Percentiles rank a stretch among this genome's conserved stretches.
phyloP scores from a whole-genome alignment of 2,888 invertebrate genomes.

The Tetheella fluctuosa region DNA sequence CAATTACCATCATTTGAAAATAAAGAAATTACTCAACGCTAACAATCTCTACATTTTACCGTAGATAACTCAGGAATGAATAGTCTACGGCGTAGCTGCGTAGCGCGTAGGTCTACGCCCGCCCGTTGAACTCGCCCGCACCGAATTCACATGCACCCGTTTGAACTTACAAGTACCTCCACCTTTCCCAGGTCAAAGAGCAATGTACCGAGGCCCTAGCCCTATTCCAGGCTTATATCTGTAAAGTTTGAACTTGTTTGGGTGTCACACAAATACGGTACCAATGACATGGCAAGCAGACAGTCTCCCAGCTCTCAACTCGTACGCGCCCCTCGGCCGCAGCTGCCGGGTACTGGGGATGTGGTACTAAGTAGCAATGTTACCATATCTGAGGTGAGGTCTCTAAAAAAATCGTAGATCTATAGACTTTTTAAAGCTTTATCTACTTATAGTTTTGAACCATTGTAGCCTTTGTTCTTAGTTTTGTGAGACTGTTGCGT shows the following conservation, averaged over 20 bases:
- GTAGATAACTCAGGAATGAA: slow-evolving; percentile 45
- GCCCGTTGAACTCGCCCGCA: slow-evolving; percentile 70
- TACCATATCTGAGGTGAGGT: too few species aligned
- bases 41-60: slow-evolving; percentile 4
- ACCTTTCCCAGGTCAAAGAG: slow-evolving; percentile 61
- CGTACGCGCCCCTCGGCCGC: too few species aligned
- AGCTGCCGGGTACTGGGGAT: too few species aligned
- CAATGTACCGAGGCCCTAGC: slow-evolving; percentile 53
- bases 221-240: slow-evolving; percentile 14
- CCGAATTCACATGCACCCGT: slow-evolving; percentile 71
- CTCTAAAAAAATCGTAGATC: too few species aligned
- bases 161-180: slow-evolving; percentile 59
- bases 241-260: neutral
- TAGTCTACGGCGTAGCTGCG: slow-evolving; percentile 77
- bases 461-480: too few species aligned
- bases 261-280: neutral
- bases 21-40: neutral
- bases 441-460: neutral
- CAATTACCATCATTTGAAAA: too few species aligned
- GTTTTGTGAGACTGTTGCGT: too few species aligned
- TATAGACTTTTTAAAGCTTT: neutral
- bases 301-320: too few species aligned
- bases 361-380: too few species aligned
- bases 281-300: too few species aligned
- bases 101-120: slow-evolving; percentile 77